Conservation (phyloP, 2,888 invertebrate species). For the Hemithea aestivaria region DNA sequence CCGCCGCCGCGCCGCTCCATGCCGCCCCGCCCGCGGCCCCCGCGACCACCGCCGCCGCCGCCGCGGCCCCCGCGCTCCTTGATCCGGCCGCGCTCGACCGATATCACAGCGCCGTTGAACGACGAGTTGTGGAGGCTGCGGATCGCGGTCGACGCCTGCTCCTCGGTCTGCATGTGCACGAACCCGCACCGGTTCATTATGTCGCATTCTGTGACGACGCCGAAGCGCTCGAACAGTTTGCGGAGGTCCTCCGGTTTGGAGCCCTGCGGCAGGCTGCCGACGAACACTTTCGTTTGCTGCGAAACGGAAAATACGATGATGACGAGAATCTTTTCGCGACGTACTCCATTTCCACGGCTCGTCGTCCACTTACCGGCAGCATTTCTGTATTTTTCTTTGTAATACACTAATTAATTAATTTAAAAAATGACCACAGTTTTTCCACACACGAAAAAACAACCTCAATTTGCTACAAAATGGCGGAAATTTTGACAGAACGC, state of each 20-base stretch:
- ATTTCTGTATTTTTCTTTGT: constrained; percentile 34
- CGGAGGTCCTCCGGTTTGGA: constrained; percentile 90
- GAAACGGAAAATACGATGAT: constrained; percentile 30
- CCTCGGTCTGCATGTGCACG: constrained; percentile 92
- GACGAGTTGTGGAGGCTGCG: constrained; percentile 87
- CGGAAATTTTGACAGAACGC: constrained; percentile 13
- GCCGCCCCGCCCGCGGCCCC: constrained; percentile 71
- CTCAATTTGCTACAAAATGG: constrained; percentile 33
- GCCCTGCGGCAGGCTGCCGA: constrained; percentile 93
- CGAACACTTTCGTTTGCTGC: constrained; percentile 92
- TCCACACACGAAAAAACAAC: constrained; percentile 26
- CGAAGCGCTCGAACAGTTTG: constrained; percentile 90
- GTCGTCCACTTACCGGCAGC: constrained; percentile 63
- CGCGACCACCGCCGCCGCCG: constrained; percentile 65
- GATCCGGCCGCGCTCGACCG: constrained; percentile 90
- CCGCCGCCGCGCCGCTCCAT: constrained; percentile 56
- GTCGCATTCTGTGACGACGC: constrained; percentile 94
- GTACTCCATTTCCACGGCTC: neutral
- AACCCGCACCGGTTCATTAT: constrained; percentile 97
- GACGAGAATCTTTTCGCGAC: neutral
- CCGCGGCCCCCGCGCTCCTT: constrained; percentile 83
- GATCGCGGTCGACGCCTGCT: constrained; percentile 90
- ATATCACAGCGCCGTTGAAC: constrained; percentile 90
- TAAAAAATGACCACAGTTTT: constrained; percentile 20
- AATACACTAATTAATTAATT: constrained; percentile 8